Evolutionary conservation across 1,140 invertebrate genomes (phyloP).

Genomic region (Penaeus chinensis): DNA sequence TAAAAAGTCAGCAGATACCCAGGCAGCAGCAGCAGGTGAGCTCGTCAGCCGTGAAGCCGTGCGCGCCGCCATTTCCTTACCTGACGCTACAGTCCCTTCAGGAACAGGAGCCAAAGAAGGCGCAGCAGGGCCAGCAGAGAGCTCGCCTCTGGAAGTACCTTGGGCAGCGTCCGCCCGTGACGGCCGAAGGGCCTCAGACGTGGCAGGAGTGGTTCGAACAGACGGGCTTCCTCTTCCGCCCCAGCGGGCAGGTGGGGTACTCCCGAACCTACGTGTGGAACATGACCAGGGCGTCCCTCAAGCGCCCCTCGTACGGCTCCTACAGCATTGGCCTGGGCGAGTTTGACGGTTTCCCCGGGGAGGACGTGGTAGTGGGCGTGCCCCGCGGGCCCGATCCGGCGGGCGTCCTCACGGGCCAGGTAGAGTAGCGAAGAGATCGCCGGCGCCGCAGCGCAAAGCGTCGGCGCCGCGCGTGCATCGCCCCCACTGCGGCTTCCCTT

Average conservation of each 20-base stretch:
- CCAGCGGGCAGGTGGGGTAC: constrained; percentile 25
- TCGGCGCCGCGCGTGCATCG: too few relatives aligned
- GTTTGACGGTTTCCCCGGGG: neutral
- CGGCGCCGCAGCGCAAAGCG: too few relatives aligned
- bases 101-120: too few relatives aligned
- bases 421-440: neutral
- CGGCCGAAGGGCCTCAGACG: neutral
- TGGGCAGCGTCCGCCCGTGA: neutral
- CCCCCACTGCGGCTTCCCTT: too few relatives aligned
- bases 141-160: too few relatives aligned
- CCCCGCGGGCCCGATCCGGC: constrained; percentile 2
- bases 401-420: constrained; percentile 26
- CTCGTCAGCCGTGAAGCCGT: too few relatives aligned
- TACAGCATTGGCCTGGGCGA: constrained; percentile 11
- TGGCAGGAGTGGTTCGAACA: constrained; percentile 47
- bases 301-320: constrained; percentile 19
- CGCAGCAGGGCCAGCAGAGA: too few relatives aligned
- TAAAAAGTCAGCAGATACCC: too few relatives aligned
- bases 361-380: constrained; percentile 22
- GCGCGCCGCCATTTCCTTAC: too few relatives aligned
- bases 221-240: constrained; percentile 37
- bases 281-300: neutral
- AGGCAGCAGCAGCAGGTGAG: too few relatives aligned
- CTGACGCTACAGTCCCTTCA: too few relatives aligned
- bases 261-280: neutral